A percentile compares a stretch with the other conserved stretches of the same genome.
Evolutionary conservation across 1,140 invertebrate genomes (phyloP).

Genomic region (Drosophila azteca): DNA sequence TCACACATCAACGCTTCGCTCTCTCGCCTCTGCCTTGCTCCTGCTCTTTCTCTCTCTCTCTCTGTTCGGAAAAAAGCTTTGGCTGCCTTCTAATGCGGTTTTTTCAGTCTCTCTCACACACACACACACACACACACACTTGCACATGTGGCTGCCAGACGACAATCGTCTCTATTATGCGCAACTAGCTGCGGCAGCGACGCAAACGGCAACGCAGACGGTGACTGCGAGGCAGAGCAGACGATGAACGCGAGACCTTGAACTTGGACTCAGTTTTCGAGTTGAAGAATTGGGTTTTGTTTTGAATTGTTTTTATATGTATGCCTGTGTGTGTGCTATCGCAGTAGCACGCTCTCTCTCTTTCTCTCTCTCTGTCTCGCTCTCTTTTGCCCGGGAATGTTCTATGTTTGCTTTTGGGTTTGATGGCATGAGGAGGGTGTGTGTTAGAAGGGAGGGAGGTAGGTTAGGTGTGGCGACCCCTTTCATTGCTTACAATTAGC

Average conservation of each 20-base stretch:
- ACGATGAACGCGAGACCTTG: conserved; percentile 78
- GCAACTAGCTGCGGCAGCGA: conserved; percentile 49
- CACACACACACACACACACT: conserved; percentile 8
- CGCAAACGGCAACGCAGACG: conserved; percentile 18
- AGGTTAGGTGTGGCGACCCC: too few relatives aligned
- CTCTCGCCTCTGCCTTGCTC: too few relatives aligned
- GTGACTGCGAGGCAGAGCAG: conserved; percentile 27
- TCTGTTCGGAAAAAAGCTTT: conserved; percentile 6
- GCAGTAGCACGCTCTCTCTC: conserved; percentile 9
- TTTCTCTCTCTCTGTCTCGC: conserved; percentile 5
- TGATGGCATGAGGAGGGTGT: too few relatives aligned
- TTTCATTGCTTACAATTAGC: conserved; percentile 37
- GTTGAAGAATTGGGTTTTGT: conserved; percentile 79
- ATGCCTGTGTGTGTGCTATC: conserved; percentile 25
- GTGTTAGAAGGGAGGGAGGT: too few relatives aligned
- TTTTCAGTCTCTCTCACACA: conserved; percentile 21
- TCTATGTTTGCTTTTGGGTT: conserved; percentile 10
- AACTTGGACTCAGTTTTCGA: conserved; percentile 81
- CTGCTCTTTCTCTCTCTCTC: conserved; percentile 18
- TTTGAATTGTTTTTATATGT: conserved; percentile 64
- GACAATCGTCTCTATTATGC: conserved; percentile 46
- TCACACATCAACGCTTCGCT: too few relatives aligned
- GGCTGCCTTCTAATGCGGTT: conserved; percentile 1
- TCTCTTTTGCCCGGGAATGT: not conserved
- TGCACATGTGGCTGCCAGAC: not conserved